Percentiles rank a stretch among this genome's conserved stretches.
phyloP scores from a whole-genome alignment of 2,797 vertebrate species.

The Arnoldichthys spilopterus region DNA sequence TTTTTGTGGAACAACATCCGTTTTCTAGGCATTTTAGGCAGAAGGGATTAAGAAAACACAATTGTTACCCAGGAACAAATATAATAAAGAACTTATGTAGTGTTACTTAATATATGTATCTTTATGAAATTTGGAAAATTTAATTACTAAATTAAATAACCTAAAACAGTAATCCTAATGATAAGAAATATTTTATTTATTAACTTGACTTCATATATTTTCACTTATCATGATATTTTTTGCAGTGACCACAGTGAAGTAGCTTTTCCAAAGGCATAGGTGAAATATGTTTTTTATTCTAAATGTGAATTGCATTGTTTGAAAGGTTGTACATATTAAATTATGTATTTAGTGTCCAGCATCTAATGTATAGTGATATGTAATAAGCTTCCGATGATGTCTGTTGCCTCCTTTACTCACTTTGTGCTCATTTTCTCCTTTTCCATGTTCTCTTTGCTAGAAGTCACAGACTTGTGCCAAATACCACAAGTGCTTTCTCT shows the following conservation, averaged over 20 bases:
- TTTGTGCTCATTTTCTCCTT: not conserved
- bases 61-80: too few relatives aligned
- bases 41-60: too few relatives aligned
- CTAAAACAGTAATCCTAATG: too few relatives aligned
- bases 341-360: constrained; percentile 68
- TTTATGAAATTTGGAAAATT: too few relatives aligned
- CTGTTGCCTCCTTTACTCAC: not conserved
- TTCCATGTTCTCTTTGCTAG: constrained; percentile 57
- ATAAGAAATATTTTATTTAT: too few relatives aligned
- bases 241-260: not conserved
- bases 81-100: too few relatives aligned
- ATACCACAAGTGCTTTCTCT: constrained; percentile 65
- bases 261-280: not conserved
- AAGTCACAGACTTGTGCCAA: constrained; percentile 69
- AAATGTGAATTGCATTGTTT: constrained; percentile 57
- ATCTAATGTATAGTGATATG: not conserved
- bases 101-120: too few relatives aligned
- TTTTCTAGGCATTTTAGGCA: too few relatives aligned
- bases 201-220: too few relatives aligned
- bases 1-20: too few relatives aligned
- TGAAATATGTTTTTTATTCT: not conserved
- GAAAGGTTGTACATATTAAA: constrained; percentile 84
- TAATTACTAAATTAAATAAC: too few relatives aligned
- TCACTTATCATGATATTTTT: too few relatives aligned
- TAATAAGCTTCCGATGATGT: not conserved